These are phyloP conservation scores for Vanacampus margaritifer DNA, from an alignment of 2,113 vertebrate species.

Conservation along the genomic window DNA sequence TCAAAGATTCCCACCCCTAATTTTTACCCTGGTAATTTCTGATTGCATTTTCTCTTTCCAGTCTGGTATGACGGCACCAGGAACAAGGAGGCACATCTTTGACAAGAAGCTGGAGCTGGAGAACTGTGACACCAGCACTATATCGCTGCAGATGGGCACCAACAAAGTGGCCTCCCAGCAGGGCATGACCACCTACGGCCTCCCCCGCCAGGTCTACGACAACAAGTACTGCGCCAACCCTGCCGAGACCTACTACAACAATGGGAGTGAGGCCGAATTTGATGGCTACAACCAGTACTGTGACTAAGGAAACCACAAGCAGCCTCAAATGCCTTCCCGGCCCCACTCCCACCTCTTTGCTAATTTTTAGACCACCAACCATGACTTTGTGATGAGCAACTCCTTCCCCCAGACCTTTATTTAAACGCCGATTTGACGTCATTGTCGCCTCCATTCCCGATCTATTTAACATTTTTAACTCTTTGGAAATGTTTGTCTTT, in stretches of 20 bases:
- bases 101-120: slow-evolving; percentile 89
- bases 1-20: no score
- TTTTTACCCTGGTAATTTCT: not conserved
- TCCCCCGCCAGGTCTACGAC: slow-evolving; percentile 90
- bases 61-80: slow-evolving; percentile 92
- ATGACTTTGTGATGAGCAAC: slow-evolving; percentile 32
- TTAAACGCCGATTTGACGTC: slow-evolving; percentile 26
- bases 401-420: slow-evolving; percentile 39
- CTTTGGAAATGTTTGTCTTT: slow-evolving; percentile 34
- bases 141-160: slow-evolving; percentile 95
- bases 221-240: slow-evolving; percentile 84
- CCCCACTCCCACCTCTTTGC: slow-evolving; percentile 20
- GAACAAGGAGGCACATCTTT: slow-evolving; percentile 91
- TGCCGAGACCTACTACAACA: slow-evolving; percentile 60
- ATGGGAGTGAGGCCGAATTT: slow-evolving; percentile 71
- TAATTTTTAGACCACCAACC: slow-evolving; percentile 31
- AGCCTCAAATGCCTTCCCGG: slow-evolving; percentile 15
- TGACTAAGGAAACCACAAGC: slow-evolving; percentile 65
- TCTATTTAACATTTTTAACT: slow-evolving; percentile 31
- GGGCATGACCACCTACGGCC: slow-evolving; percentile 94
- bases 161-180: slow-evolving; percentile 90
- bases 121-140: slow-evolving; percentile 81
- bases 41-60: slow-evolving; percentile 34
- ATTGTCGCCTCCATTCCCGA: slow-evolving; percentile 13
- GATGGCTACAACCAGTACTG: slow-evolving; percentile 83